Base-by-base conservation (phyloP, 2,888 invertebrate genomes). In the Furcula furcula region DNA sequence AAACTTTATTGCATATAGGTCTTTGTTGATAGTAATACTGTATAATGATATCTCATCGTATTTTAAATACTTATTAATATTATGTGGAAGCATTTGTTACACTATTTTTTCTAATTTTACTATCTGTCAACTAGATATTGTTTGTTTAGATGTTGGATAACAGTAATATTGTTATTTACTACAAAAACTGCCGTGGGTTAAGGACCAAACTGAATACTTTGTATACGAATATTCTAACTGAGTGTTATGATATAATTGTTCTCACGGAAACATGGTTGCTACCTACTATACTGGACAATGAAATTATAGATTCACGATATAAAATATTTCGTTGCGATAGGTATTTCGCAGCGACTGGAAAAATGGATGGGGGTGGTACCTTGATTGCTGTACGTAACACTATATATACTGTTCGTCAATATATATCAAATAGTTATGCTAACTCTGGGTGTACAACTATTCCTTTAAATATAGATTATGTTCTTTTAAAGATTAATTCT, bases 231-330 rank as follows among this genome's bases (percentile, higher is more conserved):
- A 26, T 30, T 1, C 7, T 31, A 10, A 12, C 30, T n/a, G 18
- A 18, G 5, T 18, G 20, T 12, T 30, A 20, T 12, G 30, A 35
- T 18, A 11, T 35, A 1, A 27, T 35, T 7, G 11, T 35, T 12
- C 15, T 31, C n/a, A n/a, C 25, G 10, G 31, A 33, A 15, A 33
- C 32, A 1, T 33, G 32, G 32, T 27, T 33, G 19, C 2, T 12
- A 2, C 14, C 27, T 7, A 15, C 9, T 10, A 27, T 33, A 10
- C 6, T 1, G 9, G 32, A 33, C 10, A 3, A 4, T 2, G 27
- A 27, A 10, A 7, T 26, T 7, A 10, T 14, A 4, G 33, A 33
- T 26, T 15, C 21, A 7, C 13, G 33, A 12, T 33, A 33, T 14
- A 3, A 9, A 1, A 18, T 30, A 1, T 26, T 18, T 10, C 9